These are phyloP conservation scores for Drosophila kuntzei DNA, from an alignment of 2,888 invertebrate genomes.

Conservation along the genomic window DNA sequence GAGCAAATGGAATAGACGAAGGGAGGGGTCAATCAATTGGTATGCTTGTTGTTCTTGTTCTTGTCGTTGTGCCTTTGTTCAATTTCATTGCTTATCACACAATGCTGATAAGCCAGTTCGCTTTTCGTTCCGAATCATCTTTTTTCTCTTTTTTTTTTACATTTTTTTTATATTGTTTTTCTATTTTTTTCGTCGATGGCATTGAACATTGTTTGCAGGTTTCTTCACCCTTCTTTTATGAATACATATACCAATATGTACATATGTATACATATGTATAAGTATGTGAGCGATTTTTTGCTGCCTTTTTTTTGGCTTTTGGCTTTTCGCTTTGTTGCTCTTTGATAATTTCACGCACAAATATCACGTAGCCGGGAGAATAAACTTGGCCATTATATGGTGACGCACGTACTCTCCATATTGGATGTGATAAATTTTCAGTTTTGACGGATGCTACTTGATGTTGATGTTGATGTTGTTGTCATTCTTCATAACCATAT, in stretches of 20 bases:
- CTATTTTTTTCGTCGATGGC: slow-evolving; percentile 62
- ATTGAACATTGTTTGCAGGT: slow-evolving; percentile 80
- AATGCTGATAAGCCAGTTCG: slow-evolving; percentile 66
- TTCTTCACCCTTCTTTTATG: slow-evolving; percentile 74
- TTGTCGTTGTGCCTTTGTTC: slow-evolving; percentile 62
- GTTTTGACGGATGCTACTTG: slow-evolving; percentile 6
- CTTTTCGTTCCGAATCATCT: slow-evolving; percentile 43
- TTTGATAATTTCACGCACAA: slow-evolving; percentile 75
- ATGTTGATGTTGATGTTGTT: slow-evolving; percentile 13
- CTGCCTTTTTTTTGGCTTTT: slow-evolving; percentile 17
- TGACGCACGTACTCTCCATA: slow-evolving; percentile 63
- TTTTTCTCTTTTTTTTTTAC: slow-evolving; percentile 46
- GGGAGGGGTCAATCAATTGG: slow-evolving; percentile 20
- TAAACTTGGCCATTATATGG: slow-evolving; percentile 65
- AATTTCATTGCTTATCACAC: slow-evolving; percentile 66
- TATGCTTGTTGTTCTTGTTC: slow-evolving; percentile 14
- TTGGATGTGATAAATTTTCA: slow-evolving; percentile 67
- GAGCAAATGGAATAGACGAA: neutral
- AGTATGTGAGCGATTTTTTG: slow-evolving; percentile 33
- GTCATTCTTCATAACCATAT: slow-evolving; percentile 2
- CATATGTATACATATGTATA: slow-evolving; percentile 8
- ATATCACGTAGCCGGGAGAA: slow-evolving; percentile 67
- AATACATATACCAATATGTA: neutral
- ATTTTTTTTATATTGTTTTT: slow-evolving; percentile 31
- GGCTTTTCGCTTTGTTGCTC: slow-evolving; percentile 38